Evolutionary conservation across 2,797 vertebrate species (phyloP).

Genomic region (Argyrosomus regius): DNA sequence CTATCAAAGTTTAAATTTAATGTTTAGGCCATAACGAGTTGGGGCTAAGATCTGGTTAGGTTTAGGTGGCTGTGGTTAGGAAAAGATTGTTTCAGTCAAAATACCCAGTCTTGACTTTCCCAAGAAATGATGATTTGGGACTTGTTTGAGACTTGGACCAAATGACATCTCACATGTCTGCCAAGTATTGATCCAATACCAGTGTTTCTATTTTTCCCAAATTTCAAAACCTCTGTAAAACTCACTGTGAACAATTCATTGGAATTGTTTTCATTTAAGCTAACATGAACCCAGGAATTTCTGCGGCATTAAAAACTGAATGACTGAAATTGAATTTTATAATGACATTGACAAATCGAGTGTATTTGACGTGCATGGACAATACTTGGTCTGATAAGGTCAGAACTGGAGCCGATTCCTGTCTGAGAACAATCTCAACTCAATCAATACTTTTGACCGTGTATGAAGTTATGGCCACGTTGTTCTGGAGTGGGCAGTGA

Average conservation of each 20-base stretch:
- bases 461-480: background rate
- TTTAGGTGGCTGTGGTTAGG: no score
- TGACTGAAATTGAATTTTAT: background rate
- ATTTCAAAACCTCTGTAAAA: background rate
- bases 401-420: background rate
- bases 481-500: background rate
- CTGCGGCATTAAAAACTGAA: conserved; percentile 3
- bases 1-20: no score
- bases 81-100: no score
- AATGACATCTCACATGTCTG: no score
- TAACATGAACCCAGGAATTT: background rate
- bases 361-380: background rate
- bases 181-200: background rate
- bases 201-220: background rate
- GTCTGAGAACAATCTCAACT: background rate
- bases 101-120: no score
- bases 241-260: background rate
- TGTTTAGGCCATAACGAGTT: no score
- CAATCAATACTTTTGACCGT: background rate
- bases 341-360: background rate
- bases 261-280: background rate
- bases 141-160: no score
- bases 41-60: no score
- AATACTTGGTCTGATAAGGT: background rate
- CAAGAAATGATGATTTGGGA: no score